Evolutionary conservation across 35 echinoderm and acorn worm species (phyloP).

Genomic region (Eucidaris tribuloides): DNA sequence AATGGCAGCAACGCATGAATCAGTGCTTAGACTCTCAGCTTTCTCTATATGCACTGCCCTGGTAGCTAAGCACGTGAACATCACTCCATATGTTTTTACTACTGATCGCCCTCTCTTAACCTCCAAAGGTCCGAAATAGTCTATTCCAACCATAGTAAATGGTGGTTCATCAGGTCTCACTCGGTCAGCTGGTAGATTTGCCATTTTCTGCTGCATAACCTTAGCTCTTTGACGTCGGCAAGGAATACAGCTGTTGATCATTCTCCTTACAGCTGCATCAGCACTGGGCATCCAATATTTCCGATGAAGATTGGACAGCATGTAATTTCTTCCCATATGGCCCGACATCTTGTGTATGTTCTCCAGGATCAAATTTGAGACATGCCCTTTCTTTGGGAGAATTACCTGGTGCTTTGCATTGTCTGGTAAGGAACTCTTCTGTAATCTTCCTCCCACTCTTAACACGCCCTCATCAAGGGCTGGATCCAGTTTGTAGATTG

Average conservation of each 20-base stretch:
- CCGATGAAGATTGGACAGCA: slow-evolving; percentile 14
- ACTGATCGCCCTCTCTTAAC: slow-evolving; percentile 34
- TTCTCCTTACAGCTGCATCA: slow-evolving; percentile 6
- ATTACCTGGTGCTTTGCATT: neutral
- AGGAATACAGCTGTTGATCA: slow-evolving; percentile 24
- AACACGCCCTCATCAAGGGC: neutral
- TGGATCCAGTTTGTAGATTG: neutral
- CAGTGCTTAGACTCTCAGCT: slow-evolving; percentile 35
- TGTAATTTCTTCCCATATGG: slow-evolving; percentile 12
- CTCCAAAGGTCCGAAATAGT: slow-evolving; percentile 44
- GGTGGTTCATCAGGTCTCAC: slow-evolving; percentile 35
- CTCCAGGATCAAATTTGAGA: neutral
- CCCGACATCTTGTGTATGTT: neutral
- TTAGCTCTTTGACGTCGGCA: slow-evolving; percentile 8
- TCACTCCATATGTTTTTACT: slow-evolving; percentile 41
- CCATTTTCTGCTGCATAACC: slow-evolving; percentile 41
- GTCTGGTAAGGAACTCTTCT: neutral
- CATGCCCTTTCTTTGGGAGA: neutral
- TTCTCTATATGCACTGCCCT: slow-evolving; percentile 62
- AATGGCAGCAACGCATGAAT: slow-evolving; percentile 58
- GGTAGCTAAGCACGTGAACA: slow-evolving; percentile 47
- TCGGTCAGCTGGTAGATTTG: slow-evolving; percentile 5
- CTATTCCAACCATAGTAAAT: slow-evolving; percentile 47
- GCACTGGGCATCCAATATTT: slow-evolving; percentile 35
- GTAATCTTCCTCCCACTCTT: neutral